phyloP scores from a whole-genome alignment of 2,888 invertebrate genomes.

The Hypercompe scribonia region DNA sequence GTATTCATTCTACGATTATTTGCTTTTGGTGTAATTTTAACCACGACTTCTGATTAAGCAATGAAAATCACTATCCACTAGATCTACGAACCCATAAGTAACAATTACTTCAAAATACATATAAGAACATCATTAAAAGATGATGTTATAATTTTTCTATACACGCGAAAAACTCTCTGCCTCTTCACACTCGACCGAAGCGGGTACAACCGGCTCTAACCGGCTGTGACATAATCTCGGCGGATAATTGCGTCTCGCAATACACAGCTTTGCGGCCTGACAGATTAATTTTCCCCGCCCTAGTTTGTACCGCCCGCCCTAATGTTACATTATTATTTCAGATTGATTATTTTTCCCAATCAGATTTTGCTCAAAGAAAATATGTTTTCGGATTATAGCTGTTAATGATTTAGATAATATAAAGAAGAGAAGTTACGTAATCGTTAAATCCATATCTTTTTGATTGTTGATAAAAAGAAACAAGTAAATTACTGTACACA shows the following conservation, averaged over 20 bases:
- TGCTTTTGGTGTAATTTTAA: too few species aligned
- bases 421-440: neutral
- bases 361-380: constrained; percentile 11
- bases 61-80: too few species aligned
- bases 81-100: too few species aligned
- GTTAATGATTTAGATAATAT: neutral
- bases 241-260: constrained; percentile 73
- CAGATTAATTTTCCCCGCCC: constrained; percentile 73
- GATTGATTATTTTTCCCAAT: constrained; percentile 40
- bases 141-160: neutral
- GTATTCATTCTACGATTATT: too few species aligned
- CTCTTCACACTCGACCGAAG: constrained; percentile 47
- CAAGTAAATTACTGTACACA: neutral
- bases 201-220: constrained; percentile 48
- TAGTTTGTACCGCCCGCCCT: constrained; percentile 54
- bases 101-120: neutral
- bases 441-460: neutral
- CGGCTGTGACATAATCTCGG: constrained; percentile 49
- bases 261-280: constrained; percentile 62
- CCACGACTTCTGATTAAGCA: too few species aligned
- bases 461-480: neutral
- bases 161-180: constrained; percentile 22
- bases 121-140: neutral
- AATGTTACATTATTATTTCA: constrained; percentile 38
- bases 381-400: neutral